Base-by-base conservation (phyloP, 2,888 invertebrate genomes). In the Azorinus chamasolen region DNA sequence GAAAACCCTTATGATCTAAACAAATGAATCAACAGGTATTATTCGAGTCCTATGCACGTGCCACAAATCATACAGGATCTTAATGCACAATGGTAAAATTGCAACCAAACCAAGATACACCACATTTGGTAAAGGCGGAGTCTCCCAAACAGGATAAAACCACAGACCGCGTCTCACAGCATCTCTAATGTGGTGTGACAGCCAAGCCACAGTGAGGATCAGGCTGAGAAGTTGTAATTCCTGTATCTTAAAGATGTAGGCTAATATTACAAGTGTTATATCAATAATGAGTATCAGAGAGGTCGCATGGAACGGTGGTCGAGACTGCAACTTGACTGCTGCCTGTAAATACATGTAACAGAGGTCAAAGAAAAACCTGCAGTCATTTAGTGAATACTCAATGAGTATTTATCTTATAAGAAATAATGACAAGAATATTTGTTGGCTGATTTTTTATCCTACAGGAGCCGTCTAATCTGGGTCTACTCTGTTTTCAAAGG, bases 101-200 rank as follows among this genome's bases (percentile, higher is more conserved):
- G 87, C 18, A 18, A 84, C 86, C 1, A 83, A 41, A 16, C 57
- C 8, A 0, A 88, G 61, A 59, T 90, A 91, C 20, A 85, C 2
- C 6, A 50, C 48, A 50, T 80, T 66, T 5, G 91, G 80, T 59
- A 92, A 69, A 10, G 88, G 85, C 6, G 83, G 86, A 12, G 91
- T 90, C 61, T 85, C 80, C 0, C 88, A 96, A 95, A 79, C 94
- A 0, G 96, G 96, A 89, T 94, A 95, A 59, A 96, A 92, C 95
- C 96, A 96, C 70, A 95, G 94, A 16, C 96, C 96, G 76, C 95
- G 94, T 79, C 96, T 94, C 12, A 95, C 94, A 0, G 95, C 95
- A 93, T 96, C 96, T 79, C 96, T 93, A 22, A 96, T 94, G 89
- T 96, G 96, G 92, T 96, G 96, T 71, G 95, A 95, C 12, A 95